Evolutionary conservation across 1,140 invertebrate species (phyloP), one percentile per base, ranked within the genome.

Genomic region (Danaus plexippus): DNA sequence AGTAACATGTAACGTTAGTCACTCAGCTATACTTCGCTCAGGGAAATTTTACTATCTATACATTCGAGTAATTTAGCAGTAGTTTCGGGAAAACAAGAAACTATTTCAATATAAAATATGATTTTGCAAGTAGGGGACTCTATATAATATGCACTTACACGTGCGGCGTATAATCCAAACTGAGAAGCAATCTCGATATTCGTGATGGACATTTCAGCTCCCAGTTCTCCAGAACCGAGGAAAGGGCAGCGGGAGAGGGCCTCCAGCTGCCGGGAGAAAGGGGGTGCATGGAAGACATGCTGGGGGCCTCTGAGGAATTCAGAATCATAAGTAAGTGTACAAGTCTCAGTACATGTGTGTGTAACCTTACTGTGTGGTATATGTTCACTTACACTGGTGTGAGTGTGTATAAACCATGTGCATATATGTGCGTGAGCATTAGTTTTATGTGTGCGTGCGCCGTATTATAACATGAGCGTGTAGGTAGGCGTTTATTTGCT

Each of bases 151-250:
- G 11, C 9, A 58, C 71, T 73, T 41, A 85, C 81, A 49, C 62
- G 40, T 78, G 70, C 10, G 79, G 79, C 9, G 75, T 76, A 45
- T 71, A 81, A 44, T 80, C 72, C 13, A 83, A 32, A 11, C 59
- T 40, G 42, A 74, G 58, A 42, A 85, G 47, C 48, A 85, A 43
- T 15, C 69, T 64, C 52, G 62, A 67, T 12, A 80, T 48, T 9
- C 81, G 61, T 9, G 47, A 60, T 2, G 67, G 61, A 44, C 78
- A 78, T 9, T 68, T 66, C 0, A 57, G 63, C 12, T 59, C 43
- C 78, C 79, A 85, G 58, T 80, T 67, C 10, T 69, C 63, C 54
- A 81, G 47, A 12, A 85, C 61, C 1, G 54, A 57, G 1, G 53
- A 44, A 11, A 72, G 22, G 12, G 82, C 77, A 1, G 13, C 63